Conservation (phyloP, 23 tunicate genomes). For the Styela clava region DNA sequence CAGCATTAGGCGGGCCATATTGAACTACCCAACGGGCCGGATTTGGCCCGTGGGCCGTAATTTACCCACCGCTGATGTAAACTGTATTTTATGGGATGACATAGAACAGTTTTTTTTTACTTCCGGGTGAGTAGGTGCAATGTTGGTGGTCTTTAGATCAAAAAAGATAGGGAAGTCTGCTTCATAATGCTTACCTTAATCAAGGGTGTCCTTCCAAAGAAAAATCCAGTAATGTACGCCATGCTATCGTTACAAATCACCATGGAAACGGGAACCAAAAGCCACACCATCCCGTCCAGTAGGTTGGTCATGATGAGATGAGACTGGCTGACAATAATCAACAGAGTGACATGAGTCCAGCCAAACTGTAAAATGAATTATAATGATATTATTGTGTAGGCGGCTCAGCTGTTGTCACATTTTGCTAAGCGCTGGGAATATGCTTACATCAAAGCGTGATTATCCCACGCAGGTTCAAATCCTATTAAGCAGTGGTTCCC, state of each 20-base stretch:
- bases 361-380: slow-evolving; percentile 77
- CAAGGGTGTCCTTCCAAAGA: slow-evolving; percentile 85
- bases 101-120: no score
- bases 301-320: slow-evolving; percentile 69
- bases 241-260: slow-evolving; percentile 86
- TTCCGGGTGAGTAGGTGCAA: no score
- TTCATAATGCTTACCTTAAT: slow-evolving; percentile 86
- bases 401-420: neutral
- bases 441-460: no score
- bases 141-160: no score
- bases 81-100: no score
- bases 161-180: no score
- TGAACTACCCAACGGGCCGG: no score
- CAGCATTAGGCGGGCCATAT: no score
- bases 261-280: slow-evolving; percentile 72
- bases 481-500: neutral
- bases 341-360: slow-evolving; percentile 93
- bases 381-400: neutral
- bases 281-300: slow-evolving; percentile 88
- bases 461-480: no score
- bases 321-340: slow-evolving; percentile 84
- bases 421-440: no score
- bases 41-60: no score
- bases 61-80: no score
- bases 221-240: slow-evolving; percentile 96